A percentile compares a stretch with the other conserved stretches of the same genome.
These are phyloP conservation scores for Dynastes hyllus DNA, from an alignment of 2,888 invertebrate genomes.

Conservation along the genomic window DNA sequence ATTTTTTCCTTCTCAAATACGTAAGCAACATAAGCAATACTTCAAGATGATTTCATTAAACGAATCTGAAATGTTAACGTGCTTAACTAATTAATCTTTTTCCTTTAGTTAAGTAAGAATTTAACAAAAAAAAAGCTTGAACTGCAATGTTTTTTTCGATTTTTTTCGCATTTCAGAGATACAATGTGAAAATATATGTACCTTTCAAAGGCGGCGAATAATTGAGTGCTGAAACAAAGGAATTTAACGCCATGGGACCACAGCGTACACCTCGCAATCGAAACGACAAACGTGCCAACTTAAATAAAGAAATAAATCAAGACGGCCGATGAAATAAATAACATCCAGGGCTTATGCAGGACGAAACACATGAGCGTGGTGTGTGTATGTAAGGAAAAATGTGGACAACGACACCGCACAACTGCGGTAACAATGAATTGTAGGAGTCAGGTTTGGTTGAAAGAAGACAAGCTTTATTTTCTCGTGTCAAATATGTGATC, in stretches of 20 bases:
- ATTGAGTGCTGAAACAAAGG: slow-evolving; percentile 41
- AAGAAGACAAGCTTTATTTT: too few relatives aligned
- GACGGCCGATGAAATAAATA: slow-evolving; percentile 37
- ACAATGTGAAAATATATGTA: slow-evolving; percentile 38
- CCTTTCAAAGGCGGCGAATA: slow-evolving; percentile 40
- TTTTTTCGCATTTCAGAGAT: not conserved
- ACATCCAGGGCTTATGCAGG: slow-evolving; percentile 20
- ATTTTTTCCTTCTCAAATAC: not conserved
- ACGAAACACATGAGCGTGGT: slow-evolving; percentile 18
- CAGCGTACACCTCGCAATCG: slow-evolving; percentile 25
- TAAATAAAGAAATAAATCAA: slow-evolving; percentile 52
- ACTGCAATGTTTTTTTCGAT: not conserved
- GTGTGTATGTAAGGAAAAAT: slow-evolving; percentile 4
- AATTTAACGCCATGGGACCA: slow-evolving; percentile 26
- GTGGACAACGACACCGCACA: not conserved
- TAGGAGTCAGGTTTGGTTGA: slow-evolving; percentile 1
- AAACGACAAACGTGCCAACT: slow-evolving; percentile 41
- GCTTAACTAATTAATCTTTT: not conserved
- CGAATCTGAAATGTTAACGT: not conserved
- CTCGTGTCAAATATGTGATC: too few relatives aligned
- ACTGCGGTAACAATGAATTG: slow-evolving; percentile 22
- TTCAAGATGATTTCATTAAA: slow-evolving; percentile 1
- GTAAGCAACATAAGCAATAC: too few relatives aligned
- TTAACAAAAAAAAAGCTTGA: not conserved
- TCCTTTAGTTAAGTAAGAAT: slow-evolving; percentile 9